Evolutionary conservation across 2,113 vertebrate genomes (phyloP).

Genomic region (Gallinago media): DNA sequence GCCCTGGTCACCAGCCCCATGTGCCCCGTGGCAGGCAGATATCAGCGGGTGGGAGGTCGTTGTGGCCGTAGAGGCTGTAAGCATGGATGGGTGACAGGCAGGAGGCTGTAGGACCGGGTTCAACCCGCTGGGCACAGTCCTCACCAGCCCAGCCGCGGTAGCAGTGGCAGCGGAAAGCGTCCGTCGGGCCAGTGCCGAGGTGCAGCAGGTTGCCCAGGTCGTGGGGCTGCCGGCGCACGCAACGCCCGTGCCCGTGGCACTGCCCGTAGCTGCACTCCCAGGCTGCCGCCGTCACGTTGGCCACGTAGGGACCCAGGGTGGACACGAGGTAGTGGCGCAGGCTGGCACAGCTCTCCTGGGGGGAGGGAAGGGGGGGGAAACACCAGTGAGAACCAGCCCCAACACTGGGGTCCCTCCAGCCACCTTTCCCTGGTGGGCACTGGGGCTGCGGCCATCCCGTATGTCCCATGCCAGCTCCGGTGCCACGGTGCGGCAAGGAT

Average conservation of each 20-base stretch:
- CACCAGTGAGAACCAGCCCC: accelerated
- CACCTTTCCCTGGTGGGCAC: neutral
- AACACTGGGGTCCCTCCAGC: neutral
- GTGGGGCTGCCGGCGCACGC: conserved; percentile 60
- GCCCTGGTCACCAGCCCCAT: neutral
- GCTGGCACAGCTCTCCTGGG: conserved; percentile 81
- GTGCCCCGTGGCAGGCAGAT: neutral
- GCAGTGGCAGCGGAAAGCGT: conserved; percentile 83
- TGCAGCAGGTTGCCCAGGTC: conserved; percentile 67
- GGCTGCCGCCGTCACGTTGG: conserved; percentile 74
- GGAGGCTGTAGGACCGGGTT: neutral
- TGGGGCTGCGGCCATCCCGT: accelerated
- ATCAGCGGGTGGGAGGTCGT: neutral
- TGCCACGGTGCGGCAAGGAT: accelerated
- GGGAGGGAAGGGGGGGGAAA: neutral
- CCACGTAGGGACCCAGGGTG: conserved; percentile 83
- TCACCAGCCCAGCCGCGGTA: conserved; percentile 81
- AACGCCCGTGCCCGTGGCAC: conserved; percentile 84
- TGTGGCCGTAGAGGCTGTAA: neutral
- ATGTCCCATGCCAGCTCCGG: accelerated
- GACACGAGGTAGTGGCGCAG: conserved; percentile 80
- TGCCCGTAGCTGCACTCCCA: conserved; percentile 75
- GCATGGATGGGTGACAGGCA: neutral
- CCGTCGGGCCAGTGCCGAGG: neutral
- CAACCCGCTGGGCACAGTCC: conserved; percentile 42